phyloP scores from a whole-genome alignment of 2,888 invertebrate genomes.

The Gerris lacustris region DNA sequence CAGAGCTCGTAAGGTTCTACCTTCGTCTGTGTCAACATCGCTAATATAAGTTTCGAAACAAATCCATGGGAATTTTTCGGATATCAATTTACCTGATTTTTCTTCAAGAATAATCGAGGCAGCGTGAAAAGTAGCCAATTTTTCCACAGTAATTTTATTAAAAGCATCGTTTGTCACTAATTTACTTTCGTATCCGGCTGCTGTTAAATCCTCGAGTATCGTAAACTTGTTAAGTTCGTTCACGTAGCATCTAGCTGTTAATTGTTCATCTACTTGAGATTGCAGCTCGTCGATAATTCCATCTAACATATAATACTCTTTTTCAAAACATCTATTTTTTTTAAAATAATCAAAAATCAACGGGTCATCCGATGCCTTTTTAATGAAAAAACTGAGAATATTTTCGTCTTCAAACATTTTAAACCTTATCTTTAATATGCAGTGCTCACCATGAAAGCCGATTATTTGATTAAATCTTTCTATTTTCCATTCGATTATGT shows the following conservation, averaged over 20 bases:
- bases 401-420: slow-evolving; percentile 15
- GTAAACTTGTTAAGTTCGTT: slow-evolving; percentile 17
- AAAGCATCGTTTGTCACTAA: neutral
- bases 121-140: slow-evolving; percentile 23
- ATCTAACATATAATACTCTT: slow-evolving; percentile 22
- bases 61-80: slow-evolving; percentile 18
- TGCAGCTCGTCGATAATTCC: slow-evolving; percentile 19
- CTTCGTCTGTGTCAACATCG: too few species aligned
- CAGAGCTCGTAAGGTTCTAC: too few species aligned
- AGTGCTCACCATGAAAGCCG: slow-evolving; percentile 22
- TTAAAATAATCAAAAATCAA: slow-evolving; percentile 21
- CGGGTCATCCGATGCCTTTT: slow-evolving; percentile 16
- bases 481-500: neutral
- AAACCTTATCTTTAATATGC: slow-evolving; percentile 18
- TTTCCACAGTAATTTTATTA: slow-evolving; percentile 16
- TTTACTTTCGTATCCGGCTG: slow-evolving; percentile 8
- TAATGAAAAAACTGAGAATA: slow-evolving; percentile 22
- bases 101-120: slow-evolving; percentile 19
- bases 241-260: slow-evolving; percentile 24
- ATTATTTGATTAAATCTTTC: slow-evolving; percentile 12
- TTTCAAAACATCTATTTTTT: slow-evolving; percentile 16
- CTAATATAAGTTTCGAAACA: slow-evolving; percentile 18
- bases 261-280: slow-evolving; percentile 15
- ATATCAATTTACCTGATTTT: slow-evolving; percentile 14
- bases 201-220: slow-evolving; percentile 21